phyloP scores from a whole-genome alignment of 2,797 vertebrate species.

The Meda fulgida region DNA sequence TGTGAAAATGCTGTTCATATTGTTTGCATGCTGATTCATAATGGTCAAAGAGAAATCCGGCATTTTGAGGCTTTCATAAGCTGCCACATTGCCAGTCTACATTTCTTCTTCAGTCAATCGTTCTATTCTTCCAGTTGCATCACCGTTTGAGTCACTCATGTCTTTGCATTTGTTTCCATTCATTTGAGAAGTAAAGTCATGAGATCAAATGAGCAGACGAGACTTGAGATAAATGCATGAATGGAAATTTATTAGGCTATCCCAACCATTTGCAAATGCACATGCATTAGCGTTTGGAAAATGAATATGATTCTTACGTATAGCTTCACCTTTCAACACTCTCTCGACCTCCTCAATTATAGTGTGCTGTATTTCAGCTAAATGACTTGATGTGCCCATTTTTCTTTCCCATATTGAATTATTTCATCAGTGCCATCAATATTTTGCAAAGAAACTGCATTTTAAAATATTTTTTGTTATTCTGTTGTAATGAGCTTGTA shows the following conservation, averaged over 20 bases:
- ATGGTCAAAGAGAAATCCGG: neutral
- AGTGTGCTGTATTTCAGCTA: neutral
- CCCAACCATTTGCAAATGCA: neutral
- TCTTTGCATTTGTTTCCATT: constrained; percentile 62
- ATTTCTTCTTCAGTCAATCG: constrained; percentile 19
- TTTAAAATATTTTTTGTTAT: neutral
- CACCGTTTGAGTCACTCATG: neutral
- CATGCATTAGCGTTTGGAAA: neutral
- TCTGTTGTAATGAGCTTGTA: neutral
- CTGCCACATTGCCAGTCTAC: neutral
- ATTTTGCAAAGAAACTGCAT: neutral
- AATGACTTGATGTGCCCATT: neutral
- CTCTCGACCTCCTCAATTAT: neutral
- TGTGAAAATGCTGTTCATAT: neutral
- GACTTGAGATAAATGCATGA: constrained; percentile 11
- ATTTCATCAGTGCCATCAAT: neutral
- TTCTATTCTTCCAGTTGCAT: constrained; percentile 2
- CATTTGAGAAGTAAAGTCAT: constrained; percentile 15
- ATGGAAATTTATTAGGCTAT: constrained; percentile 5
- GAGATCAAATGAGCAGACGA: constrained; percentile 10
- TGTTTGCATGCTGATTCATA: constrained; percentile 2
- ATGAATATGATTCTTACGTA: neutral
- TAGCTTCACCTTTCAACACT: neutral
- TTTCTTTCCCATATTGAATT: neutral
- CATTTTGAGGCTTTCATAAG: neutral